Percentiles rank a stretch among this genome's conserved stretches.
phyloP scores from a whole-genome alignment of 1,140 invertebrate genomes.

The Chrysopa pallens region DNA sequence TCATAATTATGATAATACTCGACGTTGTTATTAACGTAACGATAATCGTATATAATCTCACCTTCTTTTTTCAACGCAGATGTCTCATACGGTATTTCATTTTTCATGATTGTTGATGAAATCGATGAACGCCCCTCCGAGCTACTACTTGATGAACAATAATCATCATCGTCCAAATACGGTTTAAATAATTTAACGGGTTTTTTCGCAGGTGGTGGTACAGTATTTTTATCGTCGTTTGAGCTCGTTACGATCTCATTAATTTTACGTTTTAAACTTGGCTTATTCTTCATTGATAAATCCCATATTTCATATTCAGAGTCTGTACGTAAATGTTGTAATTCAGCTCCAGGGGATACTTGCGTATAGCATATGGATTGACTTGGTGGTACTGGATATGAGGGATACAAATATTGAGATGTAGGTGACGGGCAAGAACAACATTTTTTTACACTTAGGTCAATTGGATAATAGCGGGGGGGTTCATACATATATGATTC shows the following conservation, averaged over 20 bases:
- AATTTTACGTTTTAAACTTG: conserved; percentile 11
- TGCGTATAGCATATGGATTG: conserved; percentile 21
- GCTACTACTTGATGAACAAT: not conserved
- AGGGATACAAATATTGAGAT: conserved; percentile 11
- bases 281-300: conserved; percentile 21
- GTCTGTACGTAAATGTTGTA: conserved; percentile 5
- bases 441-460: conserved; percentile 22
- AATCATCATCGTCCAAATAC: conserved; percentile 32
- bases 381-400: conserved; percentile 25
- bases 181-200: conserved; percentile 48
- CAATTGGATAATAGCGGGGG: conserved; percentile 26
- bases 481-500: conserved; percentile 1
- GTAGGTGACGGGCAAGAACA: conserved; percentile 16
- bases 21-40: not conserved
- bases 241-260: conserved; percentile 8
- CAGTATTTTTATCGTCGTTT: conserved; percentile 6
- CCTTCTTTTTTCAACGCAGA: not conserved
- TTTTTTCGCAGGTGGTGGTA: conserved; percentile 13
- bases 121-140: not conserved
- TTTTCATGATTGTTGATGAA: not conserved
- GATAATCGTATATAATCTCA: not conserved
- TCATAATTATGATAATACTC: not conserved
- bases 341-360: not conserved
- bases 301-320: conserved; percentile 26
- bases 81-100: not conserved